Conservation (phyloP, 1,140 invertebrate genomes). For the Mya arenaria region DNA sequence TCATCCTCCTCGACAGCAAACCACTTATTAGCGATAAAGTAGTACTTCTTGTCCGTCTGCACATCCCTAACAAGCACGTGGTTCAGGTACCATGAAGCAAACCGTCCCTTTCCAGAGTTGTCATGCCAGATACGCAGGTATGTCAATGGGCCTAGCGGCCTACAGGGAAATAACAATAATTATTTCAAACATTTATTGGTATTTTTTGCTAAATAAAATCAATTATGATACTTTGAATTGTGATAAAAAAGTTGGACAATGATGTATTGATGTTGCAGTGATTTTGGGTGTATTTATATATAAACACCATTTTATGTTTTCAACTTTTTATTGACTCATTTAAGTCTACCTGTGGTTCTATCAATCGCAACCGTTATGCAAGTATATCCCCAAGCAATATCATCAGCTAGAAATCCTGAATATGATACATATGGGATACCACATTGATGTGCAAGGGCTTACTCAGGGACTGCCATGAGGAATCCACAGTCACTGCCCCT, state of each 20-base stretch:
- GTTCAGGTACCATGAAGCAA: constrained; percentile 83
- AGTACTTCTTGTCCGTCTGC: constrained; percentile 83
- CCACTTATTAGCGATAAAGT: constrained; percentile 83
- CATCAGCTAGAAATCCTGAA: too few species aligned
- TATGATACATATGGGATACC: too few species aligned
- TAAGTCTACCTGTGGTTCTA: neutral
- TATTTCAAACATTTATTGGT: too few species aligned
- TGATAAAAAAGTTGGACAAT: too few species aligned
- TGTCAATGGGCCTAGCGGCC: constrained; percentile 82
- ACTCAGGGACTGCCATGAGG: constrained; percentile 82
- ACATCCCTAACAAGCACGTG: constrained; percentile 83
- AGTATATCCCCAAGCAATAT: too few species aligned
- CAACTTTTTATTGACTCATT: neutral
- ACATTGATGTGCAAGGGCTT: constrained; percentile 19
- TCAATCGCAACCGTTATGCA: neutral
- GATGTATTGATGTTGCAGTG: too few species aligned
- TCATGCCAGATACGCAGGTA: constrained; percentile 84
- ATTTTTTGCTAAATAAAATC: too few species aligned
- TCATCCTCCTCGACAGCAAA: constrained; percentile 84
- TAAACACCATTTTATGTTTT: neutral
- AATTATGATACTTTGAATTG: too few species aligned
- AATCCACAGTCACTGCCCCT: constrained; percentile 82
- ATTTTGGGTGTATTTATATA: too few species aligned
- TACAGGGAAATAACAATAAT: too few species aligned
- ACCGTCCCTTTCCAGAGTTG: constrained; percentile 82